A percentile compares a stretch with the other conserved stretches of the same genome.
Conservation (phyloP, 2,888 invertebrate genomes). For the Fragum fragum region DNA sequence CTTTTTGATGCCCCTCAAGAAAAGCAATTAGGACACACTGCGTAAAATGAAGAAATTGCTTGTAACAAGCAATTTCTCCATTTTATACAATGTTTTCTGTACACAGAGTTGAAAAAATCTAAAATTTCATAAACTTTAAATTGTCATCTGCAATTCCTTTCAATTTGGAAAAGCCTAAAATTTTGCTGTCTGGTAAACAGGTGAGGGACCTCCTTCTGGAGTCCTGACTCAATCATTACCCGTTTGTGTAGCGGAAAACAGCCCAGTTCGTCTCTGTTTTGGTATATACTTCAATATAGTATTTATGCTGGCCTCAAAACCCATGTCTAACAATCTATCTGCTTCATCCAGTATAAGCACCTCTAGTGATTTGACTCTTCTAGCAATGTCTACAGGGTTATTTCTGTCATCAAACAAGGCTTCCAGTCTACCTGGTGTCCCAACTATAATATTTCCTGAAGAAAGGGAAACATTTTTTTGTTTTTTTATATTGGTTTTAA, state of each 20-base stretch:
- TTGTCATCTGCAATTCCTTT: too few relatives aligned
- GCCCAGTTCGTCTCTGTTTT: constrained; percentile 96
- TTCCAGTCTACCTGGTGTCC: constrained; percentile 97
- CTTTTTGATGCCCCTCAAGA: too few relatives aligned
- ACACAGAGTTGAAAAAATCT: too few relatives aligned
- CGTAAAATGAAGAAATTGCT: too few relatives aligned
- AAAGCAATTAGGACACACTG: too few relatives aligned
- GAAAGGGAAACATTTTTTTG: background rate
- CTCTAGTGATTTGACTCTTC: constrained; percentile 92
- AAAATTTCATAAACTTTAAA: too few relatives aligned
- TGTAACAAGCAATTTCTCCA: too few relatives aligned
- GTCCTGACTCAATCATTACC: constrained; percentile 34
- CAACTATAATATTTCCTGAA: constrained; percentile 93
- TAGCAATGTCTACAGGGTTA: constrained; percentile 88
- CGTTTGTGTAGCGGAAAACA: constrained; percentile 99
- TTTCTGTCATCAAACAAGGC: constrained; percentile 89
- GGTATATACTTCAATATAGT: constrained; percentile 97
- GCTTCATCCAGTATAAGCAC: constrained; percentile 98
- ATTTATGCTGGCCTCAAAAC: constrained; percentile 94
- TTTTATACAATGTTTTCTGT: too few relatives aligned
- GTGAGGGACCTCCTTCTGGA: background rate
- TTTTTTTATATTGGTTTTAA: too few relatives aligned
- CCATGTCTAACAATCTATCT: constrained; percentile 96
- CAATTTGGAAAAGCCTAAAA: too few relatives aligned
- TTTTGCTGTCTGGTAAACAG: too few relatives aligned